A percentile compares a stretch with the other conserved stretches of the same genome.
These are phyloP conservation scores for Cephalophus harveyi DNA, from an alignment of 2,113 vertebrate genomes.

Conservation along the genomic window DNA sequence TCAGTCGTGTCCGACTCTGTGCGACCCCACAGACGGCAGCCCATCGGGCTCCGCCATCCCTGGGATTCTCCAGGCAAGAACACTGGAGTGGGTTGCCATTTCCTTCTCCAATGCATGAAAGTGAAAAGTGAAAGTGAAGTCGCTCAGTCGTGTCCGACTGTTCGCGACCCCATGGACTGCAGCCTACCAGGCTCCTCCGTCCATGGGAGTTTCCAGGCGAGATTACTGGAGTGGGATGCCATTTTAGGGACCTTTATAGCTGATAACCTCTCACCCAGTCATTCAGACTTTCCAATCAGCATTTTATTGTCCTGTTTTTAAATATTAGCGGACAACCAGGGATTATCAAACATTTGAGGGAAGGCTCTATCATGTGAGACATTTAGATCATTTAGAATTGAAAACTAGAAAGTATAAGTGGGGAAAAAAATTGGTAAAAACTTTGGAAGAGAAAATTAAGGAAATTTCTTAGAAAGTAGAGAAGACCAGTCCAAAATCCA, in stretches of 20 bases:
- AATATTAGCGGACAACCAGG: not conserved
- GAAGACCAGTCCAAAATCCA: not conserved
- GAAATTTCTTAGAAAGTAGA: not conserved
- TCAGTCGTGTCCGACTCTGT: too few relatives aligned
- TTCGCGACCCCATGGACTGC: too few relatives aligned
- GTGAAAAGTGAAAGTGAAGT: too few relatives aligned
- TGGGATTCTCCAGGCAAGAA: too few relatives aligned
- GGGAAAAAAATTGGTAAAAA: not conserved
- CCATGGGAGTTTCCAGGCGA: too few relatives aligned
- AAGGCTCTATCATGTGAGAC: not conserved
- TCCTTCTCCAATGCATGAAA: too few relatives aligned
- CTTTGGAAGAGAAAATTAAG: not conserved
- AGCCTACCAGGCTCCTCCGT: too few relatives aligned
- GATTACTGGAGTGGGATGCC: too few relatives aligned
- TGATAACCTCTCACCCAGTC: not conserved
- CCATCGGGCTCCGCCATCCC: too few relatives aligned
- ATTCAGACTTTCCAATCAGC: not conserved
- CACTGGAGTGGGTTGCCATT: too few relatives aligned
- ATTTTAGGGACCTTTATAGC: not conserved
- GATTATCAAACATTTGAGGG: not conserved
- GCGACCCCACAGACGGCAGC: too few relatives aligned
- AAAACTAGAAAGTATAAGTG: not conserved
- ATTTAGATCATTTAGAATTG: slow-evolving; percentile 12
- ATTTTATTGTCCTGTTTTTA: not conserved
- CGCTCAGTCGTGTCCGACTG: too few relatives aligned